Evolutionary conservation across 2,888 invertebrate genomes (phyloP).

Genomic region (Stenolophus ochropezus): DNA sequence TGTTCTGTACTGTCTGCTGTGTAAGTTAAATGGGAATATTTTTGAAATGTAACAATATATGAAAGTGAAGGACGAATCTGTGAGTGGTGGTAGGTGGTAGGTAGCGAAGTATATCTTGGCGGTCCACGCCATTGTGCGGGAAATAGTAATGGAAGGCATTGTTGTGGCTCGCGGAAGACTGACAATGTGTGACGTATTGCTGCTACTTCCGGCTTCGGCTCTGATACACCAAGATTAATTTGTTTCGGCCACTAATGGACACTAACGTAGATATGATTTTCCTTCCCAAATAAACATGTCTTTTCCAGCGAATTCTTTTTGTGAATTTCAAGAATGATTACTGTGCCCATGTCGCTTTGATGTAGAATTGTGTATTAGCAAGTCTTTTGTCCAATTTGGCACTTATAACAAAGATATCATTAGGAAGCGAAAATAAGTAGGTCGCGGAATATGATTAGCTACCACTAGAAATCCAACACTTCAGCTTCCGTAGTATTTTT

Average conservation of each 20-base stretch:
- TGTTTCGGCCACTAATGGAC: conserved; percentile 59
- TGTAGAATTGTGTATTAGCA: not conserved
- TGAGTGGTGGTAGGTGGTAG: not conserved
- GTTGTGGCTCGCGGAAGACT: conserved; percentile 46
- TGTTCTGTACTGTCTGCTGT: too few species aligned
- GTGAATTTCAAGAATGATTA: conserved; percentile 19
- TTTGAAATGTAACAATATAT: too few species aligned
- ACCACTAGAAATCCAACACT: not conserved
- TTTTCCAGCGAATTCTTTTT: conserved; percentile 14
- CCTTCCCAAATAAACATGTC: conserved; percentile 48
- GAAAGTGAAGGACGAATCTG: too few species aligned
- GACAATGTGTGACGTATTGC: conserved; percentile 59
- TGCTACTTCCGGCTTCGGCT: conserved; percentile 44
- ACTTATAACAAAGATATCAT: conserved; percentile 8
- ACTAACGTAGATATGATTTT: conserved; percentile 51
- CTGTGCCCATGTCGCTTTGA: conserved; percentile 14
- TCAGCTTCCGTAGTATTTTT: too few species aligned
- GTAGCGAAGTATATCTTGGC: conserved; percentile 7
- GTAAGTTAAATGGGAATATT: too few species aligned
- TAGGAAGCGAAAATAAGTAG: not conserved
- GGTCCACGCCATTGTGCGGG: conserved; percentile 33
- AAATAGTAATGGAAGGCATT: conserved; percentile 52
- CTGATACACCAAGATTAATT: conserved; percentile 60
- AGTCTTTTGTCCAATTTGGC: not conserved
- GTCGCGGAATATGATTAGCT: not conserved